A percentile compares a stretch with the other conserved stretches of the same genome.
phyloP scores from a whole-genome alignment of 2,888 invertebrate genomes.

The Tenthredo distinguenda region DNA sequence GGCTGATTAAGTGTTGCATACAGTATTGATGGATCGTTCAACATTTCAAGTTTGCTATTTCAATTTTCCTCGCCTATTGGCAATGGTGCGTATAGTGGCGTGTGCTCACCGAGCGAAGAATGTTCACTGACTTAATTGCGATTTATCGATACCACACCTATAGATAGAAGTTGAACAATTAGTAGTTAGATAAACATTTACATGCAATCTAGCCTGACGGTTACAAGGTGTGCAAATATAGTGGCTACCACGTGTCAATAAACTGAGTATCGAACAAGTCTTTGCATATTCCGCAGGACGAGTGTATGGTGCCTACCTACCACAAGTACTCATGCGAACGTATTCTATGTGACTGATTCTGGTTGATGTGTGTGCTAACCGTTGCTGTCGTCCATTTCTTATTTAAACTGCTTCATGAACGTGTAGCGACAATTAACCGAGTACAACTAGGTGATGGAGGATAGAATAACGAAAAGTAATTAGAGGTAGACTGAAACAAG shows the following conservation, averaged over 20 bases:
- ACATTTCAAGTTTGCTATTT: background rate
- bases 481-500: slow-evolving; percentile 3
- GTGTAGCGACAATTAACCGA: slow-evolving; percentile 25
- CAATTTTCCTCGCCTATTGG: background rate
- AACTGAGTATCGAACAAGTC: slow-evolving; percentile 32
- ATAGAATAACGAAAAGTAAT: background rate
- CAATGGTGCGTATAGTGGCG: background rate
- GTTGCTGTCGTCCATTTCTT: slow-evolving; percentile 22
- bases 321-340: slow-evolving; percentile 9
- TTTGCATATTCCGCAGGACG: slow-evolving; percentile 6
- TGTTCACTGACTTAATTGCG: slow-evolving; percentile 46
- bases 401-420: slow-evolving; percentile 14
- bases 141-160: slow-evolving; percentile 50
- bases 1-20: background rate
- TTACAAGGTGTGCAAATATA: slow-evolving; percentile 47
- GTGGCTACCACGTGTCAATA: slow-evolving; percentile 41
- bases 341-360: background rate
- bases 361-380: slow-evolving; percentile 25
- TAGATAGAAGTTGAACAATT: slow-evolving; percentile 36
- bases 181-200: slow-evolving; percentile 50
- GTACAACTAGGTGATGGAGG: slow-evolving; percentile 14
- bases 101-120: slow-evolving; percentile 42
- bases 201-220: slow-evolving; percentile 47
- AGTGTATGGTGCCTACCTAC: background rate
- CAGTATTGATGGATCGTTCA: background rate